These are phyloP conservation scores for Varanus salvator DNA, from an alignment of 2,113 vertebrate species.

Conservation along the genomic window DNA sequence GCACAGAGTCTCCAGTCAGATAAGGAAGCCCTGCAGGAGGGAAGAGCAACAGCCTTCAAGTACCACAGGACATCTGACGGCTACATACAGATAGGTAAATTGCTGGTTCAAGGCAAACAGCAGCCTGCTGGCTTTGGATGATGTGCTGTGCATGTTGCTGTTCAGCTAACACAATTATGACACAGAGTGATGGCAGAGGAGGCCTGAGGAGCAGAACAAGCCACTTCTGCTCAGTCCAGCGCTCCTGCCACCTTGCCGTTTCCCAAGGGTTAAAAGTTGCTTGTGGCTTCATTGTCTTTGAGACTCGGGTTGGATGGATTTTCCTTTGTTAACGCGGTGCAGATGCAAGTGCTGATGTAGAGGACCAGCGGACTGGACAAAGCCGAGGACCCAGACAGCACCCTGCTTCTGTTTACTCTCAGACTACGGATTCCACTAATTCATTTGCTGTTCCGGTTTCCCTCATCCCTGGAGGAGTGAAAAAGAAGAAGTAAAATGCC, in stretches of 20 bases:
- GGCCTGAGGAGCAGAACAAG: neutral
- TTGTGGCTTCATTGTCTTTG: neutral
- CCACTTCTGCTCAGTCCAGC: neutral
- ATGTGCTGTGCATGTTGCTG: neutral
- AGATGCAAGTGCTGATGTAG: neutral
- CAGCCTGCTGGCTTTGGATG: neutral
- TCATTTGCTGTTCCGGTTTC: no score
- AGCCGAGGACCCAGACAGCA: neutral
- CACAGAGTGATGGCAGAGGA: neutral
- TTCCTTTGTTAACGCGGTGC: neutral
- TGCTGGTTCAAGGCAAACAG: accelerated
- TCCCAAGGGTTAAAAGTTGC: neutral
- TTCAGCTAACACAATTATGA: neutral
- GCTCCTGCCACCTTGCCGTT: neutral
- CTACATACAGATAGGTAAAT: conserved; percentile 93
- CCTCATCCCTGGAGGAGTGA: no score
- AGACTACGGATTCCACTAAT: no score
- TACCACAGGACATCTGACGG: conserved; percentile 92
- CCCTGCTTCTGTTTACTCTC: neutral
- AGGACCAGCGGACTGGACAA: neutral
- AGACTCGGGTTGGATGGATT: neutral
- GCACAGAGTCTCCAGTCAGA: conserved; percentile 92
- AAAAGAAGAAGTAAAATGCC: no score
- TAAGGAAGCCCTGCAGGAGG: conserved; percentile 93
- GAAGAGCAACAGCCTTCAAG: conserved; percentile 81